A percentile compares a stretch with the other conserved stretches of the same genome.
phyloP scores from a whole-genome alignment of 2,113 vertebrate genomes.

The Holacanthus passer region DNA sequence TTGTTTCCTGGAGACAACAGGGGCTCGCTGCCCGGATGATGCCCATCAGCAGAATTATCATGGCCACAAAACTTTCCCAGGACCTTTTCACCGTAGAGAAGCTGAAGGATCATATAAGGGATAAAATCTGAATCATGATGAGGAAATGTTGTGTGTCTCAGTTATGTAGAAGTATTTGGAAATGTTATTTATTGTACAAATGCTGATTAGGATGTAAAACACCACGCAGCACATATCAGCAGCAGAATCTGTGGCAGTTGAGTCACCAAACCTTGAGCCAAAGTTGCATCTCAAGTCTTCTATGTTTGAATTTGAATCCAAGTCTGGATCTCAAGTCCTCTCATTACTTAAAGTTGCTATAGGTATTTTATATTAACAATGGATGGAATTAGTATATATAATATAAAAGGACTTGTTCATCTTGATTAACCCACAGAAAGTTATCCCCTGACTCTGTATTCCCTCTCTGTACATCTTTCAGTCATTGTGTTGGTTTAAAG shows the following conservation, averaged over 20 bases:
- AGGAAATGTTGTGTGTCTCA: too few species aligned
- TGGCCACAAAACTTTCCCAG: constrained; percentile 91
- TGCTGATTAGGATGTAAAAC: not conserved
- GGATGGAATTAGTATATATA: too few species aligned
- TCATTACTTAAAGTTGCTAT: not conserved
- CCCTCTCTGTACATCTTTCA: not conserved
- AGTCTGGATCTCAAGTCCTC: not conserved
- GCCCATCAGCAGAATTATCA: constrained; percentile 81
- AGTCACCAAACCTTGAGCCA: not conserved
- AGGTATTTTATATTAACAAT: not conserved
- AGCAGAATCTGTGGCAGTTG: not conserved
- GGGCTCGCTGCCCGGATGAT: constrained; percentile 84
- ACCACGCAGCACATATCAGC: not conserved
- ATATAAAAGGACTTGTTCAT: too few species aligned
- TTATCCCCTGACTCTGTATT: not conserved
- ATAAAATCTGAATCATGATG: not conserved
- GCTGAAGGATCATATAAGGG: constrained; percentile 73
- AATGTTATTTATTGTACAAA: not conserved
- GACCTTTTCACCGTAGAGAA: constrained; percentile 85
- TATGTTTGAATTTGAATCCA: not conserved
- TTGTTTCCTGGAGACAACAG: constrained; percentile 88
- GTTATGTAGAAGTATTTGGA: not conserved
- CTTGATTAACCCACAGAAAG: not conserved
- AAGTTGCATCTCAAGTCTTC: not conserved
- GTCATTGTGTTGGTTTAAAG: too few species aligned